Conservation (phyloP, 1,140 invertebrate species). For the Leptinotarsa texana region DNA sequence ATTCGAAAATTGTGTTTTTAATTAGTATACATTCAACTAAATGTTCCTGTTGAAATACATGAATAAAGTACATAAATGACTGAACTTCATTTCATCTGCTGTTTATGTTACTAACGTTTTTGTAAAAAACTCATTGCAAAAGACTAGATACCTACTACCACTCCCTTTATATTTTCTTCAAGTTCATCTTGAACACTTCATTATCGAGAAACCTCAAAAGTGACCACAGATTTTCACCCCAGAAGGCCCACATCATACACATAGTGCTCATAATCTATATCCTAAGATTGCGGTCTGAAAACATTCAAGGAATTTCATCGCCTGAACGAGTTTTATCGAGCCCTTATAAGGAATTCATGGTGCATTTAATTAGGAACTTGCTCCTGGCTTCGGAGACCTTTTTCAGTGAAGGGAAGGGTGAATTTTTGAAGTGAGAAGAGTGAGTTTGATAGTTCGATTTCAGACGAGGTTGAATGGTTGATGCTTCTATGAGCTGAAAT, state of each 20-base stretch:
- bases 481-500: not conserved
- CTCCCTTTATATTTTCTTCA: too few species aligned
- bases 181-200: too few species aligned
- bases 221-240: not conserved
- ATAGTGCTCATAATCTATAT: constrained; percentile 4
- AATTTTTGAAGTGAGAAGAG: not conserved
- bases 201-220: not conserved
- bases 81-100: too few species aligned
- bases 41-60: too few species aligned
- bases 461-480: not conserved
- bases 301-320: constrained; percentile 3
- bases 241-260: not conserved
- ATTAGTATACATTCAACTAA: too few species aligned
- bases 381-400: not conserved
- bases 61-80: too few species aligned
- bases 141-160: too few species aligned
- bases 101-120: too few species aligned
- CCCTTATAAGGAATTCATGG: constrained; percentile 6
- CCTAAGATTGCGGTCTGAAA: constrained; percentile 5
- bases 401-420: not conserved
- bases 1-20: too few species aligned
- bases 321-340: constrained; percentile 5
- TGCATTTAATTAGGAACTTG: constrained; percentile 3
- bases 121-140: too few species aligned
- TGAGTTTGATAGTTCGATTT: not conserved